Base-by-base conservation (phyloP, 1,140 invertebrate genomes). In the Harpegnathos saltator region DNA sequence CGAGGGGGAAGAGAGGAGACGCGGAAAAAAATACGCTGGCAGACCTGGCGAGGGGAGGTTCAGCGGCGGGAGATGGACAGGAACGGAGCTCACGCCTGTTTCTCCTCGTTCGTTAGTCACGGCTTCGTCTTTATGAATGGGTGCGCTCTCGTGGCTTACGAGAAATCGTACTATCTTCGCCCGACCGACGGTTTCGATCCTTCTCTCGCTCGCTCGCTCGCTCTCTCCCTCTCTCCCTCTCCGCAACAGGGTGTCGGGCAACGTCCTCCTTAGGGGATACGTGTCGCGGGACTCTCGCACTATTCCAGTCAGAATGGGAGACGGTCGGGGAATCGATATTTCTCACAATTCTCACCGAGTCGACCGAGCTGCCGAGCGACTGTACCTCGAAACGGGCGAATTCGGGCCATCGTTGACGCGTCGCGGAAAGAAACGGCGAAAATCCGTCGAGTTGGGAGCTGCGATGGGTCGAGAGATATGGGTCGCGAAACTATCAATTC, bases 61-160 rank as follows among this genome's bases (percentile, higher is more conserved):
- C 33, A 22, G 68, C 33, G 50, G 12, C 33, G 29, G 54, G 33
- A 33, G 48, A 68, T 77, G 26, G 38, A 77, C 48, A 58, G 66
- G 56, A 75, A 61, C 81, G 44, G 72, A 58, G 83, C 68, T 84
- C 62, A 72, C 84, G 85, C 89, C 84, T 77, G 77, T 84, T 90
- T 90, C 83, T 91, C 82, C 81, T 88, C 89, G 87, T 90, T 91
- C 91, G 90, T 92, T 92, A 91, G 91, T 92, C 91, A 90, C 90
- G 89, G 89, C 89, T 85, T 82, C 87, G 85, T 91, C 91, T 93
- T 93, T 91, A 93, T 93, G 92, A 93, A 93, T 93, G 91, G 90
- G 86, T 90, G 89, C 88, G 87, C 86, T 90, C 87, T 90, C 84
- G 87, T 86, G 84, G 88, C 90, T 90, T 89, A 91, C 89, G 88